Evolutionary conservation across 2,888 invertebrate species (phyloP).

Genomic region (Meloe dianella): DNA sequence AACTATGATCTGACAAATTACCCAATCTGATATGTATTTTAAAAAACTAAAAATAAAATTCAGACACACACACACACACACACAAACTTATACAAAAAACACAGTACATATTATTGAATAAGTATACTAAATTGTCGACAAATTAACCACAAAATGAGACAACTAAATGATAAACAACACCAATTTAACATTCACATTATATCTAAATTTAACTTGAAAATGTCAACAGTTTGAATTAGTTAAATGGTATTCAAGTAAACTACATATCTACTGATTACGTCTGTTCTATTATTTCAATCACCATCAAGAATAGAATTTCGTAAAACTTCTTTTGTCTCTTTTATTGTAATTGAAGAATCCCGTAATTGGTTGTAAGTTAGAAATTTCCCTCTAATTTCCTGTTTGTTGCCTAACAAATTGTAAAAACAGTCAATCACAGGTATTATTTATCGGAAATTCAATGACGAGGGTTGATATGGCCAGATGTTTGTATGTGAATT

Average conservation of each 20-base stretch:
- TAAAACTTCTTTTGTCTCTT: background rate
- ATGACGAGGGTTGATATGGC: background rate
- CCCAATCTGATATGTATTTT: background rate
- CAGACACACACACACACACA: background rate
- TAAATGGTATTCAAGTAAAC: slow-evolving; percentile 7
- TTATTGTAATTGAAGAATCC: background rate
- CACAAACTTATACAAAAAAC: background rate
- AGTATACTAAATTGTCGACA: slow-evolving; percentile 3
- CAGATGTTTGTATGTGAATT: background rate
- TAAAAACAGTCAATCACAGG: background rate
- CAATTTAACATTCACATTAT: slow-evolving; percentile 7
- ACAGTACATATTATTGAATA: background rate
- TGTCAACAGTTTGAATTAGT: slow-evolving; percentile 2
- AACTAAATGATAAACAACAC: slow-evolving; percentile 3
- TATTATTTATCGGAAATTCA: slow-evolving; percentile 1
- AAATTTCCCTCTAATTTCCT: background rate
- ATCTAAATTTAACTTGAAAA: slow-evolving; percentile 3
- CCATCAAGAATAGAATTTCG: background rate
- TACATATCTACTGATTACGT: background rate
- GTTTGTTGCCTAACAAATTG: background rate
- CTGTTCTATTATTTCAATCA: no score
- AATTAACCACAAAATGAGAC: slow-evolving; percentile 4
- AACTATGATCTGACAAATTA: background rate
- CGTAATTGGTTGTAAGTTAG: slow-evolving; percentile 1
- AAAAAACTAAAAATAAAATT: background rate